Base-by-base conservation (phyloP, 1,140 invertebrate species). In the Temnothorax longispinosus region DNA sequence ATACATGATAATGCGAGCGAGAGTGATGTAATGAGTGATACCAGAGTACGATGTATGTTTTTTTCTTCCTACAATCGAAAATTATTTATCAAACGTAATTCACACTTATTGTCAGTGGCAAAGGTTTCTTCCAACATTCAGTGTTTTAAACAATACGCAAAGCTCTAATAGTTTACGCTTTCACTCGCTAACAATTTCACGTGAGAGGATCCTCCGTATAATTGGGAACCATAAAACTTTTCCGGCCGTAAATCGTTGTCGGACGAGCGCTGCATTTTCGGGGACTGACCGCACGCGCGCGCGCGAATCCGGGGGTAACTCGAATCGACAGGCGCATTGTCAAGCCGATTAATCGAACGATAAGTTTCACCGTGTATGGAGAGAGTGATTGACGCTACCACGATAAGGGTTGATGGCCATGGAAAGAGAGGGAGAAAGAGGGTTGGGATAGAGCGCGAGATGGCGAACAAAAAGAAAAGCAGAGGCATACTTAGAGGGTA, bases 251-350 rank as follows among this genome's bases (percentile, higher is more conserved):
- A 85, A 84, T 84, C 85, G 86, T 44, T 47, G 56, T 72, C 69
- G 52, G 74, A 71, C 27, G 58, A 78, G 47, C 67, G 54, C n/a
- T 58, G 56, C 80, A 64, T 62, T 88, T 89, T 85, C 69, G 69
- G 38, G 15, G 62, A 81, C 76, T 67, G 74, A 89, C 80, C 80
- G 85, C 74, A 78, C 85, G 32, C 38, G 54, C 27, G 27, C 27
- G 27, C 74, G 75, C 78, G 89, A 87, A 88, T 88, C 77, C 60
- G 54, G 44, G 89, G 80, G 86, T 88, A 90, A 91, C 84, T 88
- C 87, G 85, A 89, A 88, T 90, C 90, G 91, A 92, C 91, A 91
- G 91, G 86, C 90, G 89, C 87, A 91, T 91, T 91, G 91, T 92
- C 88, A 82, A 54, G 71, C 84, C 91, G 91, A 92, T 92, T 91